A percentile compares a stretch with the other conserved stretches of the same genome.
Conservation (phyloP, 1,140 invertebrate species). For the Homarus americanus region DNA sequence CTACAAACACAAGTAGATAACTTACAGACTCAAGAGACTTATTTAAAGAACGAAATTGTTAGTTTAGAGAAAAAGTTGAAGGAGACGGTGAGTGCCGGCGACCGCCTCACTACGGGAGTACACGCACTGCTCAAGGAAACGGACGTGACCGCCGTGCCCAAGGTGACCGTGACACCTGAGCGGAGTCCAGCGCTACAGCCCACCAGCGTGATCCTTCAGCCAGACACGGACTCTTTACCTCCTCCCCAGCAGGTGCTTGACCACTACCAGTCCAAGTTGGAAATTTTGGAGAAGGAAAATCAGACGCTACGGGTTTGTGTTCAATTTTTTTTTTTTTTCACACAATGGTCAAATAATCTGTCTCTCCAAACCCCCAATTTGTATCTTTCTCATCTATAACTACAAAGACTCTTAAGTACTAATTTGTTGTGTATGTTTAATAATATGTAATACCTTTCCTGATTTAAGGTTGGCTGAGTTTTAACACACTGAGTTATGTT, state of each 20-base stretch:
- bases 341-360: no score
- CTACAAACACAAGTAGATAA: conserved; percentile 21
- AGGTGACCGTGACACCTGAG: not conserved
- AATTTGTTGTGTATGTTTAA: no score
- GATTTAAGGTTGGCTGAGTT: no score
- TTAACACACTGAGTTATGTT: no score
- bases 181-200: not conserved
- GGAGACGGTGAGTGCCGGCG: not conserved
- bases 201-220: not conserved
- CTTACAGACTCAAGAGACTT: conserved; percentile 25
- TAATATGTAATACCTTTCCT: no score
- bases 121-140: not conserved
- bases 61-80: conserved; percentile 25
- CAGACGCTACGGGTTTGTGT: conserved; percentile 25
- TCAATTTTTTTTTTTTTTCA: no score
- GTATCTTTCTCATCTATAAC: no score
- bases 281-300: conserved; percentile 52
- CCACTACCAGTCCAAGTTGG: conserved; percentile 30
- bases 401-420: no score
- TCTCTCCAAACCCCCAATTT: no score
- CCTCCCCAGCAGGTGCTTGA: conserved; percentile 20
- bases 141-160: not conserved
- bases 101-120: not conserved
- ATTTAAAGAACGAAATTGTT: conserved; percentile 22
- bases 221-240: not conserved